phyloP scores from a whole-genome alignment of 2,797 vertebrate genomes.

The Loris lydekkerianus region DNA sequence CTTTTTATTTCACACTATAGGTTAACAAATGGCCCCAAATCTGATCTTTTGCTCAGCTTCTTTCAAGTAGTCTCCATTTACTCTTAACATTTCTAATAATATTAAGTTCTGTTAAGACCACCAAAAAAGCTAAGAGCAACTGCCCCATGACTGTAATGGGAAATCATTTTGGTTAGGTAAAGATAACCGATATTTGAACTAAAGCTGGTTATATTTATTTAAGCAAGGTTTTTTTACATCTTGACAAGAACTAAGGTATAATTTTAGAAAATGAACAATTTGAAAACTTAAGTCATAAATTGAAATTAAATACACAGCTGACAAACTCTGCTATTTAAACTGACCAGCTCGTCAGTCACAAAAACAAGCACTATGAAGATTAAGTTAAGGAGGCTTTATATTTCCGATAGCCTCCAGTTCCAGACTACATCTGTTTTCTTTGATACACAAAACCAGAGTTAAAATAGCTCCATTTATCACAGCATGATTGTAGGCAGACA shows the following conservation, averaged over 20 bases:
- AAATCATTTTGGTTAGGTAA: slow-evolving; percentile 65
- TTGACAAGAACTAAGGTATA: slow-evolving; percentile 49
- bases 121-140: not conserved
- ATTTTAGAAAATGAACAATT: slow-evolving; percentile 60
- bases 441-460: slow-evolving; percentile 95
- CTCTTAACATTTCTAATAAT: slow-evolving; percentile 47
- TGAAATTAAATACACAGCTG: slow-evolving; percentile 74
- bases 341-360: slow-evolving; percentile 85
- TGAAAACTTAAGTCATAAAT: slow-evolving; percentile 72
- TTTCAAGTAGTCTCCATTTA: slow-evolving; percentile 48
- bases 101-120: slow-evolving; percentile 38
- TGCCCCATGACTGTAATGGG: slow-evolving; percentile 30
- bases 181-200: slow-evolving; percentile 64
- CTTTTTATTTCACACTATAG: slow-evolving; percentile 53
- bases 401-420: slow-evolving; percentile 94
- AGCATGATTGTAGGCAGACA: slow-evolving; percentile 98
- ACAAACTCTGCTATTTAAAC: slow-evolving; percentile 79
- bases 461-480: slow-evolving; percentile 99
- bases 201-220: slow-evolving; percentile 64
- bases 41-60: slow-evolving; percentile 32
- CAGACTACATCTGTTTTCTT: slow-evolving; percentile 99
- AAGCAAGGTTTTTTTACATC: slow-evolving; percentile 64
- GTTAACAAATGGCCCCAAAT: slow-evolving; percentile 40
- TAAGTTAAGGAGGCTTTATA: slow-evolving; percentile 92
- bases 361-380: slow-evolving; percentile 88